Base-by-base conservation (phyloP, 2,797 vertebrate genomes). In the Anguilla pacifica region DNA sequence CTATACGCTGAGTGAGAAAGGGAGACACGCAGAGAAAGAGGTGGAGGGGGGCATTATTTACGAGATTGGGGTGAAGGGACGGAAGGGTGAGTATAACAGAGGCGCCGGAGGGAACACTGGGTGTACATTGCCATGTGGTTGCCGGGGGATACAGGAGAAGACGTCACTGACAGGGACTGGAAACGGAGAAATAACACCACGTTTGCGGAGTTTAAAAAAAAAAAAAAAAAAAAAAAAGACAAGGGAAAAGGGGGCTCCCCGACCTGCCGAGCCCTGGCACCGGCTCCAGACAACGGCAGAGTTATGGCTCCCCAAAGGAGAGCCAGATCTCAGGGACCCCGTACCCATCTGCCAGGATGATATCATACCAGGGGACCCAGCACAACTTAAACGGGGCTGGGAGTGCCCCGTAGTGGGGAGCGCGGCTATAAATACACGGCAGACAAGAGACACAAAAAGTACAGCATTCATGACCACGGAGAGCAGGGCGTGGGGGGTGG, bases 111-210 rank as follows among this genome's bases (percentile, higher is more conserved):
- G 90, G 95, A 94, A 96, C 95, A 95, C 93, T 92, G 93, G 92
- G 93, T 92, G 92, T 92, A 92, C 93, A 93, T 96, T 94, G 92
- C 95, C 95, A 96, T 96, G 96, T 94, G 85, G 95, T 96, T 95
- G 95, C 95, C 91, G 95, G 92, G 95, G 95, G 95, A 95, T 95
- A 96, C 95, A 88, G 91, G 86, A 72, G 92, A 95, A 94, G 95
- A 96, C 95, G 96, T 96, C 96, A 96, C 94, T 93, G 93, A 88
- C 88, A 93, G 93, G 94, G 88, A 93, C 93, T 90, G 92, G 93
- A 95, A 94, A 96, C 93, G 95, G 95, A 95, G 91, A 91, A 91
- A 94, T 93, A 92, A 93, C 94, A 95, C 91, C 90, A 94, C 93
- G 91, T 51, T 79, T 88, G 90, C 91, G 92, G 86, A 82, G 55